Evolutionary conservation across 1,140 invertebrate genomes (phyloP), one percentile per base, ranked within the genome.

Genomic region (Zophobas atratus): DNA sequence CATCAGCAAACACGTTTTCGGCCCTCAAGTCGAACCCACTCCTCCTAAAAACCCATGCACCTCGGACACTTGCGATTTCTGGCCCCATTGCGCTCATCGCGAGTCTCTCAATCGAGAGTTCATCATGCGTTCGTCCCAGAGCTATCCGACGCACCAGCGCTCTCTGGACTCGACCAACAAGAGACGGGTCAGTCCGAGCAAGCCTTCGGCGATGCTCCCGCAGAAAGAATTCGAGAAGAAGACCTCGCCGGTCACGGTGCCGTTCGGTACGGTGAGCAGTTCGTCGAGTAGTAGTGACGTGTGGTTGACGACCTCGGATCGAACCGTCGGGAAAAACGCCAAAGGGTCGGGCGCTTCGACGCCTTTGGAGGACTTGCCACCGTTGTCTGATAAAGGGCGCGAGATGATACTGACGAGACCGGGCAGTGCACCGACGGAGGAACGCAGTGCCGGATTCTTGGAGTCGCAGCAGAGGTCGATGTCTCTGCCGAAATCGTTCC

Each of bases 401-500:
- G 86, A 87, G 75, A 86, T 85, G 8, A 86, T 86, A 3, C 75
- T 88, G 4, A 88, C 87, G 1, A 85, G 90, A 71, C 89, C 90
- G 2, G 90, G 89, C 46, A 90, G 89, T 81, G 90, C 90, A 4
- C 89, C 90, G 1, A 87, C 88, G 1, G 85, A 87, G 8, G 83
- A 84, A 33, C 82, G 81, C 6, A 70, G 60, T n/a, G 75, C 35
- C 6, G 41, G 74, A 2, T 75, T 76, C 6, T 80, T 89, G 72
- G 87, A 88, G 60, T 85, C 87, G 5, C 89, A 91, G 72, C 90
- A 91, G 78, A 85, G 90, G 32, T 91, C 91, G 0, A 87, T 92
- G 81, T 92, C 91, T 1, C 82, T 92, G 77, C 91, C 91, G 1
- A 92, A 92, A 81, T 92, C 90, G 6, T 92, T 92, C 82, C 86